phyloP scores from a whole-genome alignment of 1,140 invertebrate species.

The Leptestheria dahalacensis region DNA sequence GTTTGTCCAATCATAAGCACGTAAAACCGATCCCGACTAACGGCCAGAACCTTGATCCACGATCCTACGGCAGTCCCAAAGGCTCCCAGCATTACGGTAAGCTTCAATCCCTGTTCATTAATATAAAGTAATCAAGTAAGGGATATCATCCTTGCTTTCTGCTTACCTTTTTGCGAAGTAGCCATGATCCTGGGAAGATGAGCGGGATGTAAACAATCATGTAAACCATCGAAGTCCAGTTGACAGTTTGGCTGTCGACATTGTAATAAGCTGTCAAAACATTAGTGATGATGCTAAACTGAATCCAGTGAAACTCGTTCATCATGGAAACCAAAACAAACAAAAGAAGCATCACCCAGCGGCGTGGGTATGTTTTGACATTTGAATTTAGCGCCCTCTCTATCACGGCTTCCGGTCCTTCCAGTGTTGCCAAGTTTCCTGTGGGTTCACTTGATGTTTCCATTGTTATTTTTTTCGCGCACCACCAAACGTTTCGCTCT shows the following conservation, averaged over 20 bases:
- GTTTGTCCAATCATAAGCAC: constrained; percentile 80
- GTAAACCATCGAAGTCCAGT: constrained; percentile 46
- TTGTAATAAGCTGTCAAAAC: constrained; percentile 22
- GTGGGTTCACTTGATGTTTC: no score
- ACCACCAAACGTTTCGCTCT: no score
- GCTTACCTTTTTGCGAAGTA: constrained; percentile 32
- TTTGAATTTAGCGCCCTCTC: no score
- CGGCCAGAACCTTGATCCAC: constrained; percentile 83
- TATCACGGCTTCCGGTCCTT: no score
- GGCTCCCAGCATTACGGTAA: constrained; percentile 66
- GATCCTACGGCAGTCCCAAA: constrained; percentile 76
- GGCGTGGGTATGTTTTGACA: no score
- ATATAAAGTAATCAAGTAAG: not conserved
- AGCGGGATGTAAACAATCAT: constrained; percentile 46
- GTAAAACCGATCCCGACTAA: constrained; percentile 61
- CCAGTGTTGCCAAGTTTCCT: no score
- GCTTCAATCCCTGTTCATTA: constrained; percentile 57
- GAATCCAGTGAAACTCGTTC: constrained; percentile 33
- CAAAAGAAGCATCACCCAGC: constrained; percentile 74
- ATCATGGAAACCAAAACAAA: constrained; percentile 78
- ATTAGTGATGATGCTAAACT: constrained; percentile 29
- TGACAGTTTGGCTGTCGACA: constrained; percentile 30
- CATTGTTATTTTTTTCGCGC: no score
- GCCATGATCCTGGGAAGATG: constrained; percentile 42
- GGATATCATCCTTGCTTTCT: not conserved